Evolutionary conservation across 1,140 invertebrate genomes (phyloP).

Genomic region (Anoplolepis gracilipes): DNA sequence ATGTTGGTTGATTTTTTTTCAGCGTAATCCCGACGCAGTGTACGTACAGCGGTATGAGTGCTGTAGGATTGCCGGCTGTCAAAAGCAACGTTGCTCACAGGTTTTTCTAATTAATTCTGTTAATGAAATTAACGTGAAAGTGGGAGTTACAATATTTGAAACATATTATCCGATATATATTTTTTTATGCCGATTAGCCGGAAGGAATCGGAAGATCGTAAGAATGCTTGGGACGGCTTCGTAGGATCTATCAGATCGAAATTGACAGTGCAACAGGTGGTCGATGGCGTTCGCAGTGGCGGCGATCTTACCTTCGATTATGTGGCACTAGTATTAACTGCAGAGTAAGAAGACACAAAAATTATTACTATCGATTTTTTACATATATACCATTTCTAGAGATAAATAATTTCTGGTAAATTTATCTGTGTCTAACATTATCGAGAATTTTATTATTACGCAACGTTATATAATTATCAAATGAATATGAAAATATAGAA

Average conservation of each 20-base stretch:
- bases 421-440: neutral
- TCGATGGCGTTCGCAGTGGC: constrained; percentile 91
- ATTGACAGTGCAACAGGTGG: constrained; percentile 94
- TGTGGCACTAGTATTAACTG: constrained; percentile 91
- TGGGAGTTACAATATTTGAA: neutral
- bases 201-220: constrained; percentile 82
- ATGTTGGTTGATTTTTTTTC: constrained; percentile 62
- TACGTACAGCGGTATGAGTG: constrained; percentile 79
- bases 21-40: constrained; percentile 84
- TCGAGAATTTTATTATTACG: neutral
- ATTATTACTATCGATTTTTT: neutral
- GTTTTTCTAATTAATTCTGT: constrained; percentile 28
- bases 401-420: constrained; percentile 45
- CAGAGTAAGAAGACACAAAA: constrained; percentile 88
- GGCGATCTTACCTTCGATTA: constrained; percentile 95
- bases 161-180: neutral
- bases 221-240: constrained; percentile 89
- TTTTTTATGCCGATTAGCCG: constrained; percentile 43
- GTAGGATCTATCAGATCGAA: constrained; percentile 92
- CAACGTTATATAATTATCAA: neutral
- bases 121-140: neutral
- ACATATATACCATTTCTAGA: constrained; percentile 1
- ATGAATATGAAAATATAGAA: too few relatives aligned
- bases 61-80: constrained; percentile 63
- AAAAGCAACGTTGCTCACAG: constrained; percentile 73